Evolutionary conservation across 2,888 invertebrate genomes (phyloP), one percentile per base, ranked within the genome.

Genomic region (Macropis europaea): DNA sequence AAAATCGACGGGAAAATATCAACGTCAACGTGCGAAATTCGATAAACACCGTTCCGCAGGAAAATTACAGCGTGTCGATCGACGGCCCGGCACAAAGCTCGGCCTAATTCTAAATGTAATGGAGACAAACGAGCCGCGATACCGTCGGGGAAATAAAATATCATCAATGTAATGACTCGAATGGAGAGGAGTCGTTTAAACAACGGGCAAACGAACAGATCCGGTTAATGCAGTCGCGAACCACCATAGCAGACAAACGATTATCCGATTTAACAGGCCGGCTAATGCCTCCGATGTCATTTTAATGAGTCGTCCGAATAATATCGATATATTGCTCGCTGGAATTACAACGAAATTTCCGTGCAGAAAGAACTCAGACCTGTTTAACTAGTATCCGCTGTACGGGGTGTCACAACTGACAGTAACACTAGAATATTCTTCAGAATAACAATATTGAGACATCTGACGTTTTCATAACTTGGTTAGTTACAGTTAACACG

Each of bases 261-360:
- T 71, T 61, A 32, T 47, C 40, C 63, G 47, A 40, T 56, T 70
- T 70, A 73, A 64, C 48, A 38, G 43, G 22, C 36, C 53, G 45
- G 53, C 54, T 54, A 59, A 70, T 38, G 69, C 36, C 36, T n/a
- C 26, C 56, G 57, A 54, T 63, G 54, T 47, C 69, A 53, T 57
- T 69, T 72, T 57, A 63, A 53, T 56, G 50, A 36, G 47, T 42
- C 32, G 19, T 26, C 24, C 38, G 67, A 48, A 70, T 72, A 68
- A 77, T 77, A 53, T 62, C 62, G n/a, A 60, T 57, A 62, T 68
- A 54, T 68, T 45, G 43, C 56, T 34, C 9, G 30, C 34, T 52
- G 43, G 52, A 53, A 61, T 75, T 73, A 60, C 63, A 54, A 45
- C 59, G 45, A 64, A 73, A 73, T 76, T 57, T 45, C 60, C 50